These are phyloP conservation scores for Oceanites oceanicus DNA, from an alignment of 2,113 vertebrate genomes.

Conservation along the genomic window DNA sequence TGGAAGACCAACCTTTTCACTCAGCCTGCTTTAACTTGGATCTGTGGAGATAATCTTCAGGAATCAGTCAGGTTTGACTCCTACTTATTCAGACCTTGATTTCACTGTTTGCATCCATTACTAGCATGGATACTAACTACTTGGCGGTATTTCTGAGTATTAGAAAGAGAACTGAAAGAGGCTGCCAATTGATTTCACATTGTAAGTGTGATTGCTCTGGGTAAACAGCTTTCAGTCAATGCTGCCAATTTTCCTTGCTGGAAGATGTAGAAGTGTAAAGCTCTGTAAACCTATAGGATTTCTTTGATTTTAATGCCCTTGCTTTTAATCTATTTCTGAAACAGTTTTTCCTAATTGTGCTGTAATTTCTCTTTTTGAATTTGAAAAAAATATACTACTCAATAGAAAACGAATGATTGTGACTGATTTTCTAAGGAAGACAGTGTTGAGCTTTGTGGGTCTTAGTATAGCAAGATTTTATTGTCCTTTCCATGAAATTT, in stretches of 20 bases:
- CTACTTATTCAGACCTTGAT: neutral
- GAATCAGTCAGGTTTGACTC: neutral
- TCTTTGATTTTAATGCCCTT: neutral
- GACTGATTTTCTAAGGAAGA: neutral
- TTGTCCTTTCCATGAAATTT: slow-evolving; percentile 40
- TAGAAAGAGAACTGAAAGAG: neutral
- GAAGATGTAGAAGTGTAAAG: neutral
- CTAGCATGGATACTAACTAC: neutral
- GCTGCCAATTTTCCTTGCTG: neutral
- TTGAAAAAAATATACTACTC: neutral
- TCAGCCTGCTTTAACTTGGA: neutral
- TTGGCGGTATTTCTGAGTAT: neutral
- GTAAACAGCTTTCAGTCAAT: neutral
- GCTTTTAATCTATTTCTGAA: neutral
- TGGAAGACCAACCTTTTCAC: neutral
- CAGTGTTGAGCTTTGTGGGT: neutral
- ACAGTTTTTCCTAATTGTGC: neutral
- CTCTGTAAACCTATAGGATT: neutral
- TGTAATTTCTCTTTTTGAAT: neutral
- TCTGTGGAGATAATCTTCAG: neutral
- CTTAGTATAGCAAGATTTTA: neutral
- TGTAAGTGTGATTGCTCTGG: neutral
- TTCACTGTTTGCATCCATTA: neutral
- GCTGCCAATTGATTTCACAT: neutral
- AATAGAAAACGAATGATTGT: neutral